Conservation (phyloP, 2,888 invertebrate species). For the Nipponacmea schrenckii region DNA sequence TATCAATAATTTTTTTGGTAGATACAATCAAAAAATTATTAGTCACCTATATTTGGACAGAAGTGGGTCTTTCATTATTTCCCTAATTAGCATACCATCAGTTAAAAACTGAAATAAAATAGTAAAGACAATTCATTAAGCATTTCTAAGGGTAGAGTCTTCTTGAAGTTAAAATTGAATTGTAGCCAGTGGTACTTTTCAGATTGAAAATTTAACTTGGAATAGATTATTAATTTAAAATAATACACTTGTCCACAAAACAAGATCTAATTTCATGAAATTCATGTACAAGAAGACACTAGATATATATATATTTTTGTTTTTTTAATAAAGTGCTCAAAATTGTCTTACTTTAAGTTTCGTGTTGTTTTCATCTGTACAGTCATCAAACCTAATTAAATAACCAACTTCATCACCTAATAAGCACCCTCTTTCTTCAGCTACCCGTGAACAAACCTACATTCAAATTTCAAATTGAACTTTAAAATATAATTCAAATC, state of each 20-base stretch:
- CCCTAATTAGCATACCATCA: constrained; percentile 91
- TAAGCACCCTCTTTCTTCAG: constrained; percentile 83
- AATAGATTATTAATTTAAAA: too few species aligned
- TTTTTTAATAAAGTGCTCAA: too few species aligned
- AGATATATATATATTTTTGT: background rate
- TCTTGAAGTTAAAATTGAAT: background rate
- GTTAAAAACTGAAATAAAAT: constrained; percentile 83
- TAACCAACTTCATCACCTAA: constrained; percentile 87
- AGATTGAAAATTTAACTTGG: constrained; percentile 39
- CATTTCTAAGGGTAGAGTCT: too few species aligned
- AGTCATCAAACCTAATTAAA: constrained; percentile 77
- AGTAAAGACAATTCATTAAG: too few species aligned
- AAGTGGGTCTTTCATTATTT: constrained; percentile 94
- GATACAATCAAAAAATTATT: background rate
- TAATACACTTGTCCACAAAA: too few species aligned
- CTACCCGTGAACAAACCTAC: constrained; percentile 83
- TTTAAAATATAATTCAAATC: too few species aligned
- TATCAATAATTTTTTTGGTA: too few species aligned
- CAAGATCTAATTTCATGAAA: too few species aligned
- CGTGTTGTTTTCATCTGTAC: constrained; percentile 64
- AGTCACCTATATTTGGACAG: constrained; percentile 79
- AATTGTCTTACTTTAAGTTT: constrained; percentile 64
- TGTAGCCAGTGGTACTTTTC: background rate
- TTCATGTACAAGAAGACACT: constrained; percentile 74
- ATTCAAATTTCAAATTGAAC: too few species aligned